Base-by-base conservation (phyloP, 2,113 vertebrate species). In the Clarias gariepinus region DNA sequence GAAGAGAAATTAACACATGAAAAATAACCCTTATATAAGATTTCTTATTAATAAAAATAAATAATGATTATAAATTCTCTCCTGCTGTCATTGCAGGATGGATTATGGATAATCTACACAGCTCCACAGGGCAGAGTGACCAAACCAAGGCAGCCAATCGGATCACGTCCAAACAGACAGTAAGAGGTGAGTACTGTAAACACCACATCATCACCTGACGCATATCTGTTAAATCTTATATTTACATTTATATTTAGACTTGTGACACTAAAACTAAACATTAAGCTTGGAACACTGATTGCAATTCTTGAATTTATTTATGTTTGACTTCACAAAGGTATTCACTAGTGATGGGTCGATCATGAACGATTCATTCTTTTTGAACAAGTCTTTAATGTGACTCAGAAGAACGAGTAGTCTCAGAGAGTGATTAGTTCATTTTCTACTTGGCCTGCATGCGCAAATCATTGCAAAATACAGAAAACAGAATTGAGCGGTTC, bases 21-120 rank as follows among this genome's bases (percentile, higher is more conserved):
- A 74, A 13, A 74, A 13, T 12, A 13, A 52, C 10, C 25, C 4
- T 41, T 0, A 21, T 11, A 41, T 19, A 19, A 36, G 7, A 8
- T 8, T 47, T 9, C 41, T 9, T 36, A 21, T 19, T 71, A 71
- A 36, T 36, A 33, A 28, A 36, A 8, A 11, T 47, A 47, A 15
- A 25, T 64, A 18, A 53, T 63, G 0, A 18, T 33, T 1, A 18
- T 1, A 36, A 52, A 23, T n/a, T 85, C 1, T 19, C 36, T 30
- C 7, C 86, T 60, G 52, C 64, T 55, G 5, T 85, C 91, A 11
- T 94, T 94, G 82, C 90, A 98, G 97, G 95, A 84, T 96, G 96
- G 96, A 90, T 93, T 89, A 92, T 91, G 73, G 89, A 85, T 87
- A 91, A 41, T 79, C 89, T 91, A 6, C 92, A 92, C 0, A 64